Evolutionary conservation across 2,888 invertebrate genomes (phyloP).

Genomic region (Tachystola acroxantha): DNA sequence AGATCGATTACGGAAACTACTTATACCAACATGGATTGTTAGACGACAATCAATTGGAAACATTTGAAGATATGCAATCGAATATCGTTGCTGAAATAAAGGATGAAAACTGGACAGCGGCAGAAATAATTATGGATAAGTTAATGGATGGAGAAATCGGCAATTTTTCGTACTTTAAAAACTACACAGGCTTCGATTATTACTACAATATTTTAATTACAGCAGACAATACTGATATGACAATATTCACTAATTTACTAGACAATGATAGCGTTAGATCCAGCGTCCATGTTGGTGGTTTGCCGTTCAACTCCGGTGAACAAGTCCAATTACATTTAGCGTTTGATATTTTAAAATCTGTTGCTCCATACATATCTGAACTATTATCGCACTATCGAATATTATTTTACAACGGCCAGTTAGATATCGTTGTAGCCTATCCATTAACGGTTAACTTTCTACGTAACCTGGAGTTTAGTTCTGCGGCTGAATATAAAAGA

Average conservation of each 20-base stretch:
- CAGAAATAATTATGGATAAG: slow-evolving; percentile 83
- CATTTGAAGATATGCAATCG: slow-evolving; percentile 79
- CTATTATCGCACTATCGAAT: slow-evolving; percentile 71
- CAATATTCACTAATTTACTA: slow-evolving; percentile 45
- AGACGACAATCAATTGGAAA: slow-evolving; percentile 53
- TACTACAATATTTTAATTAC: slow-evolving; percentile 83
- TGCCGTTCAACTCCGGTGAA: slow-evolving; percentile 65
- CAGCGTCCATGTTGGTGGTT: slow-evolving; percentile 80
- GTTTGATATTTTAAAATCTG: slow-evolving; percentile 78
- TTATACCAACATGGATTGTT: slow-evolving; percentile 13
- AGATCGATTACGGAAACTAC: slow-evolving; percentile 12
- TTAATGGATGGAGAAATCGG: slow-evolving; percentile 71
- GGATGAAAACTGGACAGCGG: slow-evolving; percentile 79
- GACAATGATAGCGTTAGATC: slow-evolving; percentile 56
- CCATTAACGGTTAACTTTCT: slow-evolving; percentile 81
- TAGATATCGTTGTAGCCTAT: slow-evolving; percentile 82
- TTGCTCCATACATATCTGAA: slow-evolving; percentile 60
- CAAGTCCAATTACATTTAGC: slow-evolving; percentile 71
- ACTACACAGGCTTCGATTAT: slow-evolving; percentile 84
- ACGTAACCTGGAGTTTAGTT: slow-evolving; percentile 81
- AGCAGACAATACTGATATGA: slow-evolving; percentile 53
- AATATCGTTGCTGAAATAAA: slow-evolving; percentile 78
- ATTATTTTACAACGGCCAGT: slow-evolving; percentile 82
- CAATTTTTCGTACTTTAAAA: slow-evolving; percentile 74
- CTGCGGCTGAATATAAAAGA: slow-evolving; percentile 78